Base-by-base conservation (phyloP, 1,140 invertebrate species). In the Drosophila athabasca region DNA sequence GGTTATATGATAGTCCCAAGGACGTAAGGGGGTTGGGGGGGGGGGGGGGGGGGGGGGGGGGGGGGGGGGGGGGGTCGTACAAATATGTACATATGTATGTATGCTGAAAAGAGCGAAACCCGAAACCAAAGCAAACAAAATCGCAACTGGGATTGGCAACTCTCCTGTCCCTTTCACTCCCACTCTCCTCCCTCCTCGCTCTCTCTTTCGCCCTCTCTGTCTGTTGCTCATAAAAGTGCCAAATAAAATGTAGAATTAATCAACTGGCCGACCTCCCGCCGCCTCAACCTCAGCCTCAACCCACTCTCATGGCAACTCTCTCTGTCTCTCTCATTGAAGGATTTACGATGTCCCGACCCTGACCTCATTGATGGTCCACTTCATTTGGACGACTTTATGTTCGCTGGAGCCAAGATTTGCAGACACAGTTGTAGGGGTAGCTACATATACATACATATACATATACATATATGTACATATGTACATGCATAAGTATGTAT, bases 191-290 rank as follows among this genome's bases (percentile, higher is more conserved):
- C 41, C 7, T 0, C n/a, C 13, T 7, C 24, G 8, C n/a, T 43
- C 11, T 31, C 19, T 41, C 35, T 45, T 55, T 19, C 22, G 35
- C 48, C 15, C 46, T 48, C 19, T 65, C 62, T 39, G 2, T 39
- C 62, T 73, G 64, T 73, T 65, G 64, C 54, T 77, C 64, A 82
- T 82, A 82, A 82, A 82, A 82, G 69, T 53, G 74, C 64, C 79
- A 82, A 82, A 82, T 82, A 82, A 82, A 82, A 82, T 64, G 9
- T 69, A 48, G 48, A 82, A 82, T 82, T 82, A 82, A 82, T 82
- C 79, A 82, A 82, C 74, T 69, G 61, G 31, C 60, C 54, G 67
- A 22, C 59, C 53, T 67, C 46, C 44, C 29, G 49, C 15, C 64
- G 31, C 13, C 17, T 6, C 31, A 22, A 39, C 13, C 31, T 11